phyloP scores from a whole-genome alignment of 2,888 invertebrate genomes.

The Prosapia bicincta region DNA sequence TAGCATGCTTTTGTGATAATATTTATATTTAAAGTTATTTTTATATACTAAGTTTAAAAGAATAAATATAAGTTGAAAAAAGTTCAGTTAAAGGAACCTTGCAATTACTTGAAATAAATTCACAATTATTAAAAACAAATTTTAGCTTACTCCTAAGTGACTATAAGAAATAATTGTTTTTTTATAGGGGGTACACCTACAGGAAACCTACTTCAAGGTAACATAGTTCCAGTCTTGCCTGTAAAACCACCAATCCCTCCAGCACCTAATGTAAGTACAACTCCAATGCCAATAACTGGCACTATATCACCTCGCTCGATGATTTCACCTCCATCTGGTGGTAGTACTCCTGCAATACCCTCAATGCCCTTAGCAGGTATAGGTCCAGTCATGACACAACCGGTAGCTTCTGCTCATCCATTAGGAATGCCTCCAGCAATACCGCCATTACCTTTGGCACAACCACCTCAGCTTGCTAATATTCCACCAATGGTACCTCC shows the following conservation, averaged over 20 bases:
- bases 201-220: neutral
- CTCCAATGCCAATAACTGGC: neutral
- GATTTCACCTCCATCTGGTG: slow-evolving; percentile 47
- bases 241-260: slow-evolving; percentile 37
- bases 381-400: slow-evolving; percentile 43
- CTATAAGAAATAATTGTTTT: no score
- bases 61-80: no score
- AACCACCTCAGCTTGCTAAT: slow-evolving; percentile 30
- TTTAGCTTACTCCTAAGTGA: no score
- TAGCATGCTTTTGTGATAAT: no score
- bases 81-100: no score
- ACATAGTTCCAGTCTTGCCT: slow-evolving; percentile 5
- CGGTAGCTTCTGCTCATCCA: slow-evolving; percentile 25
- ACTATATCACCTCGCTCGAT: slow-evolving; percentile 37
- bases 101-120: no score
- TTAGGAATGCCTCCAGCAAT: slow-evolving; percentile 12
- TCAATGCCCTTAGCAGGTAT: slow-evolving; percentile 35
- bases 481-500: slow-evolving; percentile 27
- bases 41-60: no score
- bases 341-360: slow-evolving; percentile 45
- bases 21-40: no score
- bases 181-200: neutral
- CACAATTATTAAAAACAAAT: no score
- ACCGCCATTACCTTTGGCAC: neutral
- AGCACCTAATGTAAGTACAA: slow-evolving; percentile 23